Evolutionary conservation across 1,140 invertebrate species (phyloP).

Genomic region (Pinna nobilis): DNA sequence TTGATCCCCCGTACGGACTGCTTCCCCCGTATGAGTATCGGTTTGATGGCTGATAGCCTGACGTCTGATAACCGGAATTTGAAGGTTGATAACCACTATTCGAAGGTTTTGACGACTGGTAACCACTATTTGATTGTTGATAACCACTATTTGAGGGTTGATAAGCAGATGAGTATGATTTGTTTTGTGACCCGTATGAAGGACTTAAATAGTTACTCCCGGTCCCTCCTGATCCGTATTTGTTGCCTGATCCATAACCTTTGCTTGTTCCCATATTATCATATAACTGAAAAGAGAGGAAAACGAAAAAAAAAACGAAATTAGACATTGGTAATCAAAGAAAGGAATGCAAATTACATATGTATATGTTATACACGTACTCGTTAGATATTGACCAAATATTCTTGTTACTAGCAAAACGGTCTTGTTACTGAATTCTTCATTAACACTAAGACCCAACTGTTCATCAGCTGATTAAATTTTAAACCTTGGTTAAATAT

Average conservation of each 20-base stretch:
- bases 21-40: constrained; percentile 38
- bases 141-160: no score
- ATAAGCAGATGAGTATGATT: constrained; percentile 33
- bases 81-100: constrained; percentile 7
- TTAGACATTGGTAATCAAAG: background rate
- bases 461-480: no score
- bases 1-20: constrained; percentile 9
- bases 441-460: no score
- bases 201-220: constrained; percentile 53
- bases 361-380: no score
- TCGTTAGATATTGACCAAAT: no score
- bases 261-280: constrained; percentile 55
- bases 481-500: no score
- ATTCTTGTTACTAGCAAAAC: no score
- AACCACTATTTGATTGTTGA: no score
- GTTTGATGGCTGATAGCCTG: constrained; percentile 50
- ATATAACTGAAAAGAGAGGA: constrained; percentile 50
- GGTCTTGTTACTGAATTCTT: no score
- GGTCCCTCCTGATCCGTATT: constrained; percentile 24
- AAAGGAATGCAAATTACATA: no score
- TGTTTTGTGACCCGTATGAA: constrained; percentile 50
- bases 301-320: background rate
- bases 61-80: constrained; percentile 17
- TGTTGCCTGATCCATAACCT: constrained; percentile 40
- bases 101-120: no score